These are phyloP conservation scores for Elegia similella DNA, from an alignment of 2,888 invertebrate species.

Conservation along the genomic window DNA sequence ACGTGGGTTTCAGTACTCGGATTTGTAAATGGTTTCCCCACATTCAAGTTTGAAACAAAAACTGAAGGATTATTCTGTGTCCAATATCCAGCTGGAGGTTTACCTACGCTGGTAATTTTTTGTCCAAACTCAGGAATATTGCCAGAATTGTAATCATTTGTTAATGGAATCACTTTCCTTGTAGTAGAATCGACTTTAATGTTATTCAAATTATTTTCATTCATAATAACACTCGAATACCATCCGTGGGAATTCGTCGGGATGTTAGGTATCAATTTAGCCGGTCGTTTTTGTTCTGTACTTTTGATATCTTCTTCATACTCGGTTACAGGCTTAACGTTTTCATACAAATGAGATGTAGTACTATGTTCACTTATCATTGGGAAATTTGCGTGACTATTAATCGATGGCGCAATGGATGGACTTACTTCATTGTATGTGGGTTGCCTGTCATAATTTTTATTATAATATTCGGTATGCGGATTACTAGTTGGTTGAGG, in stretches of 20 bases:
- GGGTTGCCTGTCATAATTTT: conserved; percentile 14
- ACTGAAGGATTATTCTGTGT: conserved; percentile 36
- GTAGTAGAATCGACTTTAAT: conserved; percentile 66
- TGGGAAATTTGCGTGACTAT: conserved; percentile 77
- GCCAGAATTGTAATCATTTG: conserved; percentile 54
- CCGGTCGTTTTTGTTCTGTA: conserved; percentile 51
- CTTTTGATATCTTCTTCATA: conserved; percentile 41
- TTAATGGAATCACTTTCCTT: conserved; percentile 65
- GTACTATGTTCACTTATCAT: conserved; percentile 58
- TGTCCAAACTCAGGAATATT: conserved; percentile 61
- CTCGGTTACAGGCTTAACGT: conserved; percentile 50
- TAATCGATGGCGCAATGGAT: conserved; percentile 45
- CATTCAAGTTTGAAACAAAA: conserved; percentile 44
- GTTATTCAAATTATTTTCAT: conserved; percentile 60
- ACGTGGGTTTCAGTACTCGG: conserved; percentile 40
- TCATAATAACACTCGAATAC: conserved; percentile 62
- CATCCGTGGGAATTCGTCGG: conserved; percentile 74
- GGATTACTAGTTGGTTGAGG: not conserved
- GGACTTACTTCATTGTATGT: conserved; percentile 25
- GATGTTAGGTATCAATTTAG: conserved; percentile 62
- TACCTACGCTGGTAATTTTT: conserved; percentile 63
- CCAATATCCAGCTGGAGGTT: conserved; percentile 68
- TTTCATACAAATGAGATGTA: conserved; percentile 28
- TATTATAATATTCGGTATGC: conserved; percentile 17
- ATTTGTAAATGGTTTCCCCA: conserved; percentile 67